phyloP scores from a whole-genome alignment of 2,888 invertebrate genomes.

The Lucinisca nassula region DNA sequence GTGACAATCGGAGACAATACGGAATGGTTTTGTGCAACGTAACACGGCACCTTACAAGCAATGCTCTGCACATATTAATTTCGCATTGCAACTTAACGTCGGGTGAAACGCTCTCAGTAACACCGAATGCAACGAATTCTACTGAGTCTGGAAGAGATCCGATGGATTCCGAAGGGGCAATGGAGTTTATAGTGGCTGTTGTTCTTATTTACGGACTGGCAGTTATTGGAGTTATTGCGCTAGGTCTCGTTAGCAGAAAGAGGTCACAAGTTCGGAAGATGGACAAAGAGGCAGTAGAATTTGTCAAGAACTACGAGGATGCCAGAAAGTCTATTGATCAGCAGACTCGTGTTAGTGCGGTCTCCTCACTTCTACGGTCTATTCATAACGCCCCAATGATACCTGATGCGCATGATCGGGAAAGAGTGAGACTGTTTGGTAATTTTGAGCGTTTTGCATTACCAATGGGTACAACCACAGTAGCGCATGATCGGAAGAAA shows the following conservation, averaged over 20 bases:
- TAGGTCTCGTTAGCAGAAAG: slow-evolving; percentile 73
- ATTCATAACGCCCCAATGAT: not conserved
- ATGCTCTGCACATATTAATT: not conserved
- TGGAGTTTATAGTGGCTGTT: slow-evolving; percentile 78
- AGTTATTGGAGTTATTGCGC: slow-evolving; percentile 76
- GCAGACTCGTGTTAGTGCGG: slow-evolving; percentile 56
- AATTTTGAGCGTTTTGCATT: not conserved
- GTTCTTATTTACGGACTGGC: slow-evolving; percentile 78
- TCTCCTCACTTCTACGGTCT: slow-evolving; percentile 35
- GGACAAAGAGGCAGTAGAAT: slow-evolving; percentile 72
- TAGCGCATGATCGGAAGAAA: too few species aligned
- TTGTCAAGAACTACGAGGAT: slow-evolving; percentile 71
- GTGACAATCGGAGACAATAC: too few species aligned
- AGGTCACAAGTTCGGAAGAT: slow-evolving; percentile 52
- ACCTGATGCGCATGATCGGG: not conserved
- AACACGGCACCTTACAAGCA: not conserved
- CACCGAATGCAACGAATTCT: not conserved
- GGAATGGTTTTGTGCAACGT: not conserved
- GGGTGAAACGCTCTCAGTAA: not conserved
- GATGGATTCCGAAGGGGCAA: slow-evolving; percentile 65
- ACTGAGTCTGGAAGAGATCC: not conserved
- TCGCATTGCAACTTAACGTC: not conserved
- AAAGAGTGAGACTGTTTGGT: not conserved
- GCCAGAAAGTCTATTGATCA: slow-evolving; percentile 63
- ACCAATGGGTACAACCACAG: not conserved